Evolutionary conservation across 2,888 invertebrate genomes (phyloP), one percentile per base, ranked within the genome.

Genomic region (Sarcophaga variegata): DNA sequence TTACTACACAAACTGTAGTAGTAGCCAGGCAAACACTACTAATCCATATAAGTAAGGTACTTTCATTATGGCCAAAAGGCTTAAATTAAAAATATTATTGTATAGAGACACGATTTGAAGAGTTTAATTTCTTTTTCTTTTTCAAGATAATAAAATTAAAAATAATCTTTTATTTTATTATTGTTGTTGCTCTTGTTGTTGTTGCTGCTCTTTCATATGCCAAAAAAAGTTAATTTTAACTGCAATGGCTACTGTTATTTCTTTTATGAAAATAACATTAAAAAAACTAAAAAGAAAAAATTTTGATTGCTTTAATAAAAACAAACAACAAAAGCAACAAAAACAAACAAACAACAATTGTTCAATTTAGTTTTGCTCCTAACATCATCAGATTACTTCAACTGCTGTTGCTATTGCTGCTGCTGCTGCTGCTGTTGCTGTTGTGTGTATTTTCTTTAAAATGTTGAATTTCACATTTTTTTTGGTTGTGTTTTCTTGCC

Each of bases 241-340:
- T 71, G 76, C 84, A 76, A 37, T 76, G 80, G 84, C 84, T 81
- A 81, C 84, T 84, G 84, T 76, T 66, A 66, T 22, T 75, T 60
- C 60, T 76, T 80, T 80, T 76, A 66, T 49, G 37, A 66, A 63
- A 81, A 70, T 25, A 64, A 63, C 22, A n/a, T 54, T 14, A 14
- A 54, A 3, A 64, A 66, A 60, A 49, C 45, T 12, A 10, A 77
- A 22, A 22, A 22, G 20, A 71, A 76, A 70, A 63, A 64, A 64
- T 75, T 20, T 84, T 84, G 84, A 84, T 84, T 80, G 80, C 80
- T 71, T 76, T 64, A 85, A 81, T 54, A 71, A 84, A 80, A 84
- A 84, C 59, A 80, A 79, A 80, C 75, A 83, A 74, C 69, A 79
- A 74, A 63, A 37, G n/a, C 8, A 37, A 79, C 78, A 80, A 84